Percentiles rank a stretch among this genome's conserved stretches.
phyloP scores from a whole-genome alignment of 1,140 invertebrate species.

The Melanaphis sacchari region DNA sequence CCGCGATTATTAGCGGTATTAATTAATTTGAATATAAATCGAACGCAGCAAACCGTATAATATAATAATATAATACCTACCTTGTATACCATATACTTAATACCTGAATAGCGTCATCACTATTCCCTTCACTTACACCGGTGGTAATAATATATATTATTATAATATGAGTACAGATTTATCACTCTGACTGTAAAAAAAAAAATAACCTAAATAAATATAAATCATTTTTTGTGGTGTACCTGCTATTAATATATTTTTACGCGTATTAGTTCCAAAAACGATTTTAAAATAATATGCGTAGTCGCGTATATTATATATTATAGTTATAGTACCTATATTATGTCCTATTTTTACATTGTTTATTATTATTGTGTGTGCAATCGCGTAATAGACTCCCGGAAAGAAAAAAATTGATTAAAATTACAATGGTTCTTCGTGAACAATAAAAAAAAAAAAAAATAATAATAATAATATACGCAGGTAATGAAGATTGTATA shows the following conservation, averaged over 20 bases:
- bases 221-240: not conserved
- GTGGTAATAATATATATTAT: not conserved
- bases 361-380: not conserved
- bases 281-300: not conserved
- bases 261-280: not conserved
- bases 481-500: not conserved
- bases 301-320: not conserved
- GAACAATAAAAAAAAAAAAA: conserved; percentile 2
- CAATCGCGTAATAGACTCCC: not conserved
- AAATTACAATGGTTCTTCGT: not conserved
- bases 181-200: not conserved
- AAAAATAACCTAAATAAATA: not conserved
- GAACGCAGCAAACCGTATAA: not conserved
- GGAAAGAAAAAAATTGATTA: conserved; percentile 26
- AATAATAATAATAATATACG: conserved; percentile 3
- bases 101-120: not conserved
- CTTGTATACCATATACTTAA: not conserved
- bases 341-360: too few relatives aligned
- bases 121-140: not conserved
- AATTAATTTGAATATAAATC: not conserved
- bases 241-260: not conserved
- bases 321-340: not conserved
- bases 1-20: not conserved
- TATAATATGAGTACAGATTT: not conserved
- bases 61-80: not conserved